Percentiles rank a stretch among this genome's conserved stretches.
These are phyloP conservation scores for Ammospiza caudacuta DNA, from an alignment of 2,113 vertebrate species.

Conservation along the genomic window DNA sequence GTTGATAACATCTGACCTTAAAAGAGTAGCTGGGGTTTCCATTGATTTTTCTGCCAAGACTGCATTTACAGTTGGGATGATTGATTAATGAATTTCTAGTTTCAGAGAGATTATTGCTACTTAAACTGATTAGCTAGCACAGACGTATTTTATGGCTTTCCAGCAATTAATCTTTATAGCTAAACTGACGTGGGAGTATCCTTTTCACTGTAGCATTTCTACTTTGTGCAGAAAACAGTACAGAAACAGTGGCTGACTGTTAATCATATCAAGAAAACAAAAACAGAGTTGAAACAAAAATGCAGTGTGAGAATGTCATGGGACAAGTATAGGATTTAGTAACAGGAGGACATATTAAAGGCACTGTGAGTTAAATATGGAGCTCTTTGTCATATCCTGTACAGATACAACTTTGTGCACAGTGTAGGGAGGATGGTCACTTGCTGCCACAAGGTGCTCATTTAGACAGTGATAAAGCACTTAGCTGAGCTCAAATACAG, in stretches of 20 bases:
- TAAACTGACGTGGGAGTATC: neutral
- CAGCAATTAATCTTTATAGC: conserved; percentile 34
- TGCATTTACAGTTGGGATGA: neutral
- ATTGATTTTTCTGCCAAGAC: conserved; percentile 48
- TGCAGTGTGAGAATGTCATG: rapidly evolving
- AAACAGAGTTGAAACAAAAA: neutral
- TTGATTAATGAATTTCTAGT: conserved; percentile 50
- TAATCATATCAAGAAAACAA: neutral
- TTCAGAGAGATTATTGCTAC: conserved; percentile 29
- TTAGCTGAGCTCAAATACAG: neutral
- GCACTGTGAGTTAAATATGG: neutral
- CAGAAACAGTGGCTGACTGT: neutral
- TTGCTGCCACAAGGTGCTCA: neutral
- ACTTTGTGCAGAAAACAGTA: neutral
- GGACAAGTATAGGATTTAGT: neutral
- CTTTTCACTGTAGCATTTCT: neutral
- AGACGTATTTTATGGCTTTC: conserved; percentile 25
- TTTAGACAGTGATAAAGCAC: neutral
- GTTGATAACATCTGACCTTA: conserved; percentile 19
- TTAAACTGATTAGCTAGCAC: conserved; percentile 29
- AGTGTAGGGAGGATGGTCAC: neutral
- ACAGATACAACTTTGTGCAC: neutral
- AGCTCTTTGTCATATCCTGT: neutral
- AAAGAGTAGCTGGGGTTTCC: neutral
- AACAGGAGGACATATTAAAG: neutral